Percentiles rank a stretch among this genome's conserved stretches.
These are phyloP conservation scores for Dromas ardeola DNA, from an alignment of 2,113 vertebrate genomes.

Conservation along the genomic window DNA sequence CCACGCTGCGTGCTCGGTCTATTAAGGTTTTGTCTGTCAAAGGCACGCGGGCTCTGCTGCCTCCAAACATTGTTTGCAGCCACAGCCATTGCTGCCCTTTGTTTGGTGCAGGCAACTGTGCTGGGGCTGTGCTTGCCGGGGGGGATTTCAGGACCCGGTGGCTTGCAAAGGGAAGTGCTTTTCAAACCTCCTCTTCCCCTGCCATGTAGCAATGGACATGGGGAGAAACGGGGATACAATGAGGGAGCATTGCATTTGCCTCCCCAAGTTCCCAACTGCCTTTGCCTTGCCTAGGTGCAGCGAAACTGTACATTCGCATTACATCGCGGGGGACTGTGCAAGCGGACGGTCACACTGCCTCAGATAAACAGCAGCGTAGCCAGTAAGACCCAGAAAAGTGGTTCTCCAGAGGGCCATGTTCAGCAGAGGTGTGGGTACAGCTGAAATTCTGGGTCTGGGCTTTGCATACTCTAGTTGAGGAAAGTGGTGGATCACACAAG, in stretches of 20 bases:
- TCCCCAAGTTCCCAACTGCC: rapidly evolving
- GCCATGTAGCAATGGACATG: not conserved
- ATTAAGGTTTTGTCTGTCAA: not conserved
- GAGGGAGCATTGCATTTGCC: not conserved
- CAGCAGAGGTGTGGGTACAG: not conserved
- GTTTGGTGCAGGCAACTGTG: not conserved
- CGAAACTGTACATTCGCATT: rapidly evolving
- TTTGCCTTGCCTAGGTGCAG: not conserved
- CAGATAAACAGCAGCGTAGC: not conserved
- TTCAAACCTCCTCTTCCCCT: not conserved
- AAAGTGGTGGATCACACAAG: not conserved
- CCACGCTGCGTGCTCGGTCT: not conserved
- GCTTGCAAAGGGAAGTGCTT: not conserved
- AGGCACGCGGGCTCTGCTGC: not conserved
- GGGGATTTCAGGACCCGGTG: not conserved
- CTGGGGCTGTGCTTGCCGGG: not conserved
- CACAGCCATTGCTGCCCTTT: not conserved
- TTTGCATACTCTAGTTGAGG: not conserved
- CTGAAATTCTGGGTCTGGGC: not conserved
- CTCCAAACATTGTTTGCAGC: not conserved
- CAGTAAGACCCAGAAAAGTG: not conserved
- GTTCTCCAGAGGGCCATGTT: not conserved
- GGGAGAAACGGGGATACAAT: not conserved
- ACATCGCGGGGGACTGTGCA: not conserved
- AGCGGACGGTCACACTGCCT: not conserved